Evolutionary conservation across 2,797 vertebrate species (phyloP), one percentile per base, ranked within the genome.

Genomic region (Cuniculus paca): DNA sequence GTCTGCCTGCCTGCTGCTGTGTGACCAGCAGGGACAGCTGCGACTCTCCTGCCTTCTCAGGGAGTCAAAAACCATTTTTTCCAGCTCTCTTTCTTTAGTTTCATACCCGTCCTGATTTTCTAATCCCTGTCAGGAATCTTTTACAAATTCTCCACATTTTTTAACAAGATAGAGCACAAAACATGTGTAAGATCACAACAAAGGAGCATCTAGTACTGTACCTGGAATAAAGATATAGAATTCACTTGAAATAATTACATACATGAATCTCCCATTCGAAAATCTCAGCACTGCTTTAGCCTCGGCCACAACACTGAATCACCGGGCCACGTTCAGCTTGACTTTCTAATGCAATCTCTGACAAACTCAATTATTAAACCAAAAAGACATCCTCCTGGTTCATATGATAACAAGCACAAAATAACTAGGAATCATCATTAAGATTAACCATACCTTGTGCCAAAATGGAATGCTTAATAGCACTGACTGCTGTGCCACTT

Each of bases 231-330:
- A 93, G 79, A 86, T 22, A 94, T 22, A 94, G 52, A 95, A 91
- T 92, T 86, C 86, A 90, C 63, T 81, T 45, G 88, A 58, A 96
- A 93, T 96, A 96, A 95, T 87, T 77, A 28, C 58, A 74, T 26
- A 68, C 63, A 61, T n/a, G 48, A 70, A 72, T 94, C 74, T 92
- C 56, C 42, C 63, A 81, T 56, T 97, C 88, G 63, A 91, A 96
- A 87, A 54, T 70, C 22, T 87, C 84, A 91, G 54, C 10, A 63
- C 63, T 1, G 12, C 28, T 89, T 90, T 92, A 92, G n/a, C 52
- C 78, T 63, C 48, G 82, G 61, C 45, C 16, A 82, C 60, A 90
- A 61, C 58, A 75, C 72, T 83, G 90, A 84, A 56, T n/a, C 75
- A 14, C 36, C 22, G 52, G 56, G 45, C 52, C 14, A n/a, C 13